Base-by-base conservation (phyloP, 2,888 invertebrate genomes). In the Rotaria sp. region DNA sequence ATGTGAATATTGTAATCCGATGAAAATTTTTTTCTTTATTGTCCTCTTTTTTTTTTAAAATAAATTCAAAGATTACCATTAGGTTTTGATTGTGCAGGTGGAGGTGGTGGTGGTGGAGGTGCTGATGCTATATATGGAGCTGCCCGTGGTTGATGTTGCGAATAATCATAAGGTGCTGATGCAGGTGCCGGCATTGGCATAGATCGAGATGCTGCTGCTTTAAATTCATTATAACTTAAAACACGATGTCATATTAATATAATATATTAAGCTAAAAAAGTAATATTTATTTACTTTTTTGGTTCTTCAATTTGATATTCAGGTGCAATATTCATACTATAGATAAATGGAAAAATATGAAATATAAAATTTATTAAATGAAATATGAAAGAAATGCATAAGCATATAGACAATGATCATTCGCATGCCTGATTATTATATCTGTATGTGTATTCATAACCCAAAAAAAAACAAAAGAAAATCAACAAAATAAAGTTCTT, bases 281-380 rank as follows among this genome's bases (percentile, higher is more conserved):
- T 24, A 5, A 21, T 21, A 26, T 15, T 45, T 1, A 13, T 21
- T 26, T 80, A 80, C 80, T 45, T 80, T 80, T 41, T 45, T 45
- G 80, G 80, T 80, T 41, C 80, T 80, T 80, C 80, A 5, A 80
- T n/a, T 80, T 80, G 38, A 80, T 80, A 80, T 3, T 41, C 45
- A 13, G 80, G 13, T 80, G 80, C 2, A 26, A 80, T n/a, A 45
- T 80, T 45, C 45, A 80, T 13, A 45, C 80, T 80, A 80, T 10
- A 45, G n/a, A 41, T n/a, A 45, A 15, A 80, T 45, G n/a, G 2
- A 80, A 45, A 45, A 21, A 67, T 67, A 18, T 18, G 18, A 50
- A 10, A 13, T 30, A 15, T 67, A 35, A 4, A 5, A 15, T 30
- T 30, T 13, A 13, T 38, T 35, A 3, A 35, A 35, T 67, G 7